phyloP scores from a whole-genome alignment of 2,797 vertebrate genomes.

The Apodemus agrarius region DNA sequence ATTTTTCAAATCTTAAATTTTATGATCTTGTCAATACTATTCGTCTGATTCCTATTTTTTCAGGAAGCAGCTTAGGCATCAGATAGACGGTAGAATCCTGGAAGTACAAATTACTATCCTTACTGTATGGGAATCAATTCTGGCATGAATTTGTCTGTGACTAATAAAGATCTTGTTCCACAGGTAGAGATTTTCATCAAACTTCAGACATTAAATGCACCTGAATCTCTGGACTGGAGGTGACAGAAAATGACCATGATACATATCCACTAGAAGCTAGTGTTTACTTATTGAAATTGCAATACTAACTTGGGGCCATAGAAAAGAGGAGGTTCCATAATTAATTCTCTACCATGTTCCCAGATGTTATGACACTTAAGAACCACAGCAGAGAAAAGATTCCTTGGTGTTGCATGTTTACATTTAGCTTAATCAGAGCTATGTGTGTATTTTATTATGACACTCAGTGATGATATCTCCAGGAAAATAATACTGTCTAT shows the following conservation, averaged over 20 bases:
- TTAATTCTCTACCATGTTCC: conserved; percentile 47
- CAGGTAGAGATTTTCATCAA: neutral
- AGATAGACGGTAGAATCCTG: neutral
- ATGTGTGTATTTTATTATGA: conserved; percentile 60
- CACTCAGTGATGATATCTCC: conserved; percentile 56
- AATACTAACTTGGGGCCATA: neutral
- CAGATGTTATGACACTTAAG: conserved; percentile 40
- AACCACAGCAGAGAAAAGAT: conserved; percentile 71
- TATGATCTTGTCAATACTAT: neutral
- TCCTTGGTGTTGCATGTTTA: conserved; percentile 62
- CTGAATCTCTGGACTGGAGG: neutral
- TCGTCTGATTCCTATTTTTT: neutral
- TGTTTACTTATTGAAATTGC: neutral
- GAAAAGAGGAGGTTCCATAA: neutral
- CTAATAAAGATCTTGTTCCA: neutral
- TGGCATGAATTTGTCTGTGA: neutral
- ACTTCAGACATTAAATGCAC: neutral
- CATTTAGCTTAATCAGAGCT: conserved; percentile 69
- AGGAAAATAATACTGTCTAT: conserved; percentile 71
- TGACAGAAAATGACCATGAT: conserved; percentile 3
- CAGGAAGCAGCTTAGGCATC: neutral
- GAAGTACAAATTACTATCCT: neutral
- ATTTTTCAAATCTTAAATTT: neutral
- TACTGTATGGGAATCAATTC: neutral
- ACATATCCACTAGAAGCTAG: neutral